Base-by-base conservation (phyloP, 2,888 invertebrate species). In the Augiades crinisus region DNA sequence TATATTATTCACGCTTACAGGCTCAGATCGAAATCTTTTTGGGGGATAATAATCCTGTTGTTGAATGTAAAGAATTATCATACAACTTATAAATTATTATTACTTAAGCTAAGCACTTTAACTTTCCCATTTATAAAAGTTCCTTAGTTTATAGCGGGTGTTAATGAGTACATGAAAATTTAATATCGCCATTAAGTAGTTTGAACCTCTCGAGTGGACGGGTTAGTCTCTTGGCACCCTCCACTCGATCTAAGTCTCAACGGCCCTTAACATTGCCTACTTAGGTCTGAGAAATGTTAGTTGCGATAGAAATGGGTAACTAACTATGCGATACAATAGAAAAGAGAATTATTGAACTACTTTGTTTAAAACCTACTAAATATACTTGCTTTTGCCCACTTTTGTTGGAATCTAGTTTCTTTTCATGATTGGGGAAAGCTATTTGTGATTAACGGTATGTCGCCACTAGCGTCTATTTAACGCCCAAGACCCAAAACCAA, bases 161-260 rank as follows among this genome's bases (percentile, higher is more conserved):
- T 30, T 5, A 30, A 30, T 12, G 30, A 30, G 30, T 12, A 12
- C 30, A 30, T 30, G 10, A 30, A 27, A 30, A 12, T 30, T 24
- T 40, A 40, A 14, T 40, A 24, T 24, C 30, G 12, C 12, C 24
- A 40, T 13, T 22, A 40, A 24, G 38, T 40, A 40, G 38, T 40
- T 40, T 40, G 19, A 40, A 19, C 38, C 38, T 40, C 38, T 40
- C 34, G 19, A 40, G 24, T 19, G 19, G 19, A 37, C 38, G 24
- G 38, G 38, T 40, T 40, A 40, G 38, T 40, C 38, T 40, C 38
- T 40, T 24, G 24, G 13, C 38, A 40, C 38, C 38, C 38, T 40
- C 38, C 13, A 22, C 38, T 22, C 38, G 38, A 19, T 40, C 38
- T 40, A 40, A 40, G 24, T 40, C 38, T 40, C 38, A 40, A 40